Evolutionary conservation across 2,113 vertebrate genomes (phyloP).

Genomic region (Corvus cornix): DNA sequence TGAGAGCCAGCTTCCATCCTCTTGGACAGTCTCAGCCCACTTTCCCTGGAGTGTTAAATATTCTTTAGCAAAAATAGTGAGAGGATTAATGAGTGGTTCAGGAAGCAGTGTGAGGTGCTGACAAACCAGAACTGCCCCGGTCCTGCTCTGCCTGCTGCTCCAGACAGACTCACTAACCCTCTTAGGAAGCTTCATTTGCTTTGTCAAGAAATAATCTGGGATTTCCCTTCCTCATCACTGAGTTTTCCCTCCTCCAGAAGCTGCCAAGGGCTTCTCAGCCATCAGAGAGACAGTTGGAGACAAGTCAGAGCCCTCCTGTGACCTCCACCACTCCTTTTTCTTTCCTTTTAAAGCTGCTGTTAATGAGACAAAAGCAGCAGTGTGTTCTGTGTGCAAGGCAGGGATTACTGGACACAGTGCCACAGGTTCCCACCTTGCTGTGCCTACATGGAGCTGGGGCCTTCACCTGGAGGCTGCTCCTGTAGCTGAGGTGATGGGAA

Average conservation of each 20-base stretch:
- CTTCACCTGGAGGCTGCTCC: neutral
- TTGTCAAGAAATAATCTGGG: constrained; percentile 34
- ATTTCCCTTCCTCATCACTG: constrained; percentile 7
- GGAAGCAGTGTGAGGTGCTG: neutral
- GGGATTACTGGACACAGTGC: neutral
- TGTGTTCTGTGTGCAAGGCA: neutral
- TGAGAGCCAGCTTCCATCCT: neutral
- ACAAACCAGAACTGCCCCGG: neutral
- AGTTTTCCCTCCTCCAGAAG: constrained; percentile 20
- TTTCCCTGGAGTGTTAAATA: neutral
- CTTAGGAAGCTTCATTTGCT: constrained; percentile 1
- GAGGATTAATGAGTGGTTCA: neutral
- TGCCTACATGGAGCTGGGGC: neutral
- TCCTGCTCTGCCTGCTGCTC: neutral
- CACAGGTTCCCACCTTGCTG: neutral
- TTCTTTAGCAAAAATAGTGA: neutral
- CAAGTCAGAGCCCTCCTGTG: neutral
- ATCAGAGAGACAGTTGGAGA: neutral
- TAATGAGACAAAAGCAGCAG: neutral
- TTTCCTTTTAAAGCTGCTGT: neutral
- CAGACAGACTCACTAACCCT: neutral
- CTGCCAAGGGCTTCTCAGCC: neutral
- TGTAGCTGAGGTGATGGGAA: neutral
- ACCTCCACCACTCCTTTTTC: neutral
- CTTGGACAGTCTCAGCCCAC: neutral